A percentile compares a stretch with the other conserved stretches of the same genome.
phyloP scores from a whole-genome alignment of 2,797 vertebrate species.

The Anguilla obscura region DNA sequence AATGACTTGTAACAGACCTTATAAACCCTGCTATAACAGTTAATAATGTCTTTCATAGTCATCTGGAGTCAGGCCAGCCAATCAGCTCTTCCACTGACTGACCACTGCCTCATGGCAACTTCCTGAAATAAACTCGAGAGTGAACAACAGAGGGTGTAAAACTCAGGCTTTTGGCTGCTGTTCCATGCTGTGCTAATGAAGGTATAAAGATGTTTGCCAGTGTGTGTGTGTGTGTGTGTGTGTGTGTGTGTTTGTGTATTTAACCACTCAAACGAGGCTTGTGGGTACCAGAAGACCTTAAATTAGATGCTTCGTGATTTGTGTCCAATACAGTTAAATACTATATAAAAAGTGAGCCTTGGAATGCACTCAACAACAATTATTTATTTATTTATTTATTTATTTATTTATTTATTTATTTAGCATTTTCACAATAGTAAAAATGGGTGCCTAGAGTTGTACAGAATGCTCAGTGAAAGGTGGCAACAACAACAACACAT shows the following conservation, averaged over 20 bases:
- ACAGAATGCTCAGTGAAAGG: constrained; percentile 28
- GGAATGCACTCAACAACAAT: constrained; percentile 26
- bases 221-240: constrained; percentile 51
- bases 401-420: not conserved
- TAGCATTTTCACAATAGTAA: not conserved
- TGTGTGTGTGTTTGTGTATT: constrained; percentile 30
- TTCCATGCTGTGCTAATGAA: constrained; percentile 70
- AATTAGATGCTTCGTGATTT: constrained; percentile 58
- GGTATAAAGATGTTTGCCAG: constrained; percentile 71
- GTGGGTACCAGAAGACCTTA: constrained; percentile 18
- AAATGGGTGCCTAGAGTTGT: constrained; percentile 29
- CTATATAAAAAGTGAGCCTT: constrained; percentile 40
- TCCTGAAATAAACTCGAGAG: constrained; percentile 63
- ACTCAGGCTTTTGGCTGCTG: constrained; percentile 61
- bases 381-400: not conserved
- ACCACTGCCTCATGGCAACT: constrained; percentile 74
- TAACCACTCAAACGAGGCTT: constrained; percentile 60
- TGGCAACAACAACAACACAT: not conserved
- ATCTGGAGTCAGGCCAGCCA: constrained; percentile 70
- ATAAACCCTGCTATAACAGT: constrained; percentile 78
- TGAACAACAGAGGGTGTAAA: constrained; percentile 67
- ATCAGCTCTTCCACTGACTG: constrained; percentile 63
- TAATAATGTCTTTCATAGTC: constrained; percentile 76
- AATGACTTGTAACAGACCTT: constrained; percentile 75
- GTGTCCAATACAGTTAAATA: constrained; percentile 56